phyloP scores from a whole-genome alignment of 35 echinoderm and acorn worm genomes.

The Stichopus chloronotus region DNA sequence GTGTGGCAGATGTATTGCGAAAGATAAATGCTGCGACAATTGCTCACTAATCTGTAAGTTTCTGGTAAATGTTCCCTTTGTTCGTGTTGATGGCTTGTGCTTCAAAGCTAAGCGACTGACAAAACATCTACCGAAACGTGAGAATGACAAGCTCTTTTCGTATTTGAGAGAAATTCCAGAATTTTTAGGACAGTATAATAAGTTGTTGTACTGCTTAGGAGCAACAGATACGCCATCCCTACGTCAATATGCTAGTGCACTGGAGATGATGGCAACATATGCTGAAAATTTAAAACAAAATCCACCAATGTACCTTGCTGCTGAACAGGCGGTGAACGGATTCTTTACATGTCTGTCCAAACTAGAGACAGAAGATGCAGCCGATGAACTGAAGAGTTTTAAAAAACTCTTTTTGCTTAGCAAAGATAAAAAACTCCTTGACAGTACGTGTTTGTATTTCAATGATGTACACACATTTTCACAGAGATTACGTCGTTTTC shows the following conservation, averaged over 20 bases:
- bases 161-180: slow-evolving; percentile 13
- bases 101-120: slow-evolving; percentile 35
- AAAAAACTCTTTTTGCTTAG: background rate
- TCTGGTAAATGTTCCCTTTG: background rate
- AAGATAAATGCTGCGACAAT: background rate
- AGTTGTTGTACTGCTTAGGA: slow-evolving; percentile 10
- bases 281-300: background rate
- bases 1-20: background rate
- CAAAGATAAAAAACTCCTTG: background rate
- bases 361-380: too few relatives aligned
- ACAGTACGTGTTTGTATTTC: slow-evolving; percentile 1
- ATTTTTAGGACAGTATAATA: background rate
- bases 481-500: background rate
- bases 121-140: slow-evolving; percentile 20
- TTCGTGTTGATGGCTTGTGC: background rate
- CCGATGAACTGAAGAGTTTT: too few relatives aligned
- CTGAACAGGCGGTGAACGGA: slow-evolving; percentile 11
- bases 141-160: slow-evolving; percentile 4
- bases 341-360: slow-evolving; percentile 3
- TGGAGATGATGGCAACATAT: background rate
- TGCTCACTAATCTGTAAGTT: background rate
- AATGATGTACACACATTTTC: slow-evolving; percentile 24
- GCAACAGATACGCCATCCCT: slow-evolving; percentile 19
- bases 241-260: slow-evolving; percentile 3
- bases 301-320: background rate